Conservation (phyloP, 2,113 vertebrate species). For the Chlamydotis undulata region DNA sequence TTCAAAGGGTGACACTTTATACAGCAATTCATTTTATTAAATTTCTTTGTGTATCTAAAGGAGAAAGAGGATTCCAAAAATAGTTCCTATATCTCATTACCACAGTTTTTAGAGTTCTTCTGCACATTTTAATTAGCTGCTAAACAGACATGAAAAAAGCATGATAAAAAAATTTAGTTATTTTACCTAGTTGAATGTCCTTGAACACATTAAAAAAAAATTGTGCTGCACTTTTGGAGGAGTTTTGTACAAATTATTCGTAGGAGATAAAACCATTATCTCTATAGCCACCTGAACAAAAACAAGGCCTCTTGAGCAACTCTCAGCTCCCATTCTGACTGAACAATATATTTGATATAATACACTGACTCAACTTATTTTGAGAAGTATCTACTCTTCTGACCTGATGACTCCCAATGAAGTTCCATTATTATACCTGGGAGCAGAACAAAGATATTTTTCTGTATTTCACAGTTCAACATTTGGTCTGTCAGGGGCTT, state of each 20-base stretch:
- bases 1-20: neutral
- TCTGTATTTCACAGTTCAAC: neutral
- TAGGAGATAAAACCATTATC: neutral
- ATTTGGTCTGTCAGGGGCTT: neutral
- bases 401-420: neutral
- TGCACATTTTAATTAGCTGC: neutral
- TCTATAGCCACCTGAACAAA: neutral
- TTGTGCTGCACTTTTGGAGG: neutral
- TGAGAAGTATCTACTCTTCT: neutral
- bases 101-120: neutral
- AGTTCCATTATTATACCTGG: neutral
- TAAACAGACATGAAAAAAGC: neutral
- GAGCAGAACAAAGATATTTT: neutral
- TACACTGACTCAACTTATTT: neutral
- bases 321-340: neutral
- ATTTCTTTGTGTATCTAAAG: neutral
- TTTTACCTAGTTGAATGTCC: neutral
- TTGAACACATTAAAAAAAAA: neutral
- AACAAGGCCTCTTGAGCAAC: neutral
- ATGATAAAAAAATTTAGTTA: neutral
- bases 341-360: neutral
- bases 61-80: neutral
- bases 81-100: neutral
- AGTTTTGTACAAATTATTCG: neutral
- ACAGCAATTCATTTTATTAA: neutral